Evolutionary conservation across 2,888 invertebrate species (phyloP).

Genomic region (Biston betularia): DNA sequence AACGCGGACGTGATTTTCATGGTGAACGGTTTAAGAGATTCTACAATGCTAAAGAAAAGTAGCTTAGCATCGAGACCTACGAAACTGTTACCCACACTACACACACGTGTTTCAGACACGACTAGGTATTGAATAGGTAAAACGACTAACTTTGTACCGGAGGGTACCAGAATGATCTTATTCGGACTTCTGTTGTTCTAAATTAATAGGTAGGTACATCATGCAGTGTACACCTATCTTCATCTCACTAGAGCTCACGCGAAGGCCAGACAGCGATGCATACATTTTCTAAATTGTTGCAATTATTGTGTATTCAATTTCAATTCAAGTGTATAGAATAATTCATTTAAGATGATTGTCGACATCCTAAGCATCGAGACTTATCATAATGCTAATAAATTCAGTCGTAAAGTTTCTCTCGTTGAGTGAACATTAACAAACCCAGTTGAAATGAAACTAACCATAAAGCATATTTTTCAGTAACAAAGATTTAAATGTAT

Average conservation of each 20-base stretch:
- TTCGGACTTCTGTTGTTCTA: not conserved
- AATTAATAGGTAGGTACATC: not conserved
- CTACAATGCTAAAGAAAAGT: not conserved
- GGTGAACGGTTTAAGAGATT: not conserved
- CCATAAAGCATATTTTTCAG: too few species aligned
- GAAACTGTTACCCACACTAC: not conserved
- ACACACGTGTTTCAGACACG: not conserved
- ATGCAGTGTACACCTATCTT: not conserved
- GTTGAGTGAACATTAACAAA: not conserved
- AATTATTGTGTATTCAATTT: conserved; percentile 33
- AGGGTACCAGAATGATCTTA: too few species aligned
- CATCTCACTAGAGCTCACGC: conserved; percentile 31
- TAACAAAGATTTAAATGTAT: not conserved
- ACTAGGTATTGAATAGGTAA: conserved; percentile 1
- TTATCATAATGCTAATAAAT: conserved; percentile 15
- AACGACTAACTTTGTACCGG: not conserved
- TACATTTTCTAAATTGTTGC: conserved; percentile 27
- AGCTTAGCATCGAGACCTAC: not conserved
- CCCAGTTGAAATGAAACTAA: not conserved
- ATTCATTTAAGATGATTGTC: conserved; percentile 29
- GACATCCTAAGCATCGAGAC: conserved; percentile 41
- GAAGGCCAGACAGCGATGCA: conserved; percentile 33
- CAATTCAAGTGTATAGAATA: too few species aligned
- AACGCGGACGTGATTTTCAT: conserved; percentile 5
- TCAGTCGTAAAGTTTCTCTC: conserved; percentile 23